Conservation (phyloP, 2,797 vertebrate genomes). For the Phoebastria nigripes region DNA sequence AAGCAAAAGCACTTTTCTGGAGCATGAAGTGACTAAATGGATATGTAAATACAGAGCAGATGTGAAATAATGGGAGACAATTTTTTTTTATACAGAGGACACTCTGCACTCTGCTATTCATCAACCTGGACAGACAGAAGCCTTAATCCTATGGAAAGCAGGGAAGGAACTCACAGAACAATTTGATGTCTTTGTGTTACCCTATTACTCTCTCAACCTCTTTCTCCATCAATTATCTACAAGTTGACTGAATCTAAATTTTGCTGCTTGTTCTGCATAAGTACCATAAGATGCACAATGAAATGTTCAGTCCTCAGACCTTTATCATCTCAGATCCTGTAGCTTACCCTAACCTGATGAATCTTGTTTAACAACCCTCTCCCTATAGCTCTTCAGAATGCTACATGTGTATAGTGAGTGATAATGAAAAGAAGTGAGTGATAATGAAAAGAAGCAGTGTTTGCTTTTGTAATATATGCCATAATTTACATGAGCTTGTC, state of each 20-base stretch:
- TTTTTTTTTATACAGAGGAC: background rate
- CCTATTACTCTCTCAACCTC: background rate
- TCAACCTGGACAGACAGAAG: background rate
- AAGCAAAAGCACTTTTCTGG: background rate
- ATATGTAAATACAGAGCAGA: background rate
- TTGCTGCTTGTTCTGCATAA: background rate
- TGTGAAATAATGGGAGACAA: background rate
- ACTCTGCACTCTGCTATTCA: background rate
- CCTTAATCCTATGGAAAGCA: background rate
- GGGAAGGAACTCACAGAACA: background rate
- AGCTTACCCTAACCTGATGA: background rate
- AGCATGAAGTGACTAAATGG: background rate
- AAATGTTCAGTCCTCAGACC: background rate
- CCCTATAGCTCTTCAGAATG: background rate
- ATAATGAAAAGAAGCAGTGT: background rate
- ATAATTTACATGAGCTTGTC: background rate
- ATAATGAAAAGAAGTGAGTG: background rate
- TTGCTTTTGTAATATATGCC: background rate
- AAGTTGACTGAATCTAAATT: background rate
- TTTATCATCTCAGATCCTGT: background rate
- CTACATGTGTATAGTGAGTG: background rate
- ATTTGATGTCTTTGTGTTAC: background rate
- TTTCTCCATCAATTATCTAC: background rate
- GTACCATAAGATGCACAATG: accelerated
- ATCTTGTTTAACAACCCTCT: background rate